Percentiles rank a stretch among this genome's conserved stretches.
These are phyloP conservation scores for Luscinia luscinia DNA, from an alignment of 2,797 vertebrate species.

Conservation along the genomic window DNA sequence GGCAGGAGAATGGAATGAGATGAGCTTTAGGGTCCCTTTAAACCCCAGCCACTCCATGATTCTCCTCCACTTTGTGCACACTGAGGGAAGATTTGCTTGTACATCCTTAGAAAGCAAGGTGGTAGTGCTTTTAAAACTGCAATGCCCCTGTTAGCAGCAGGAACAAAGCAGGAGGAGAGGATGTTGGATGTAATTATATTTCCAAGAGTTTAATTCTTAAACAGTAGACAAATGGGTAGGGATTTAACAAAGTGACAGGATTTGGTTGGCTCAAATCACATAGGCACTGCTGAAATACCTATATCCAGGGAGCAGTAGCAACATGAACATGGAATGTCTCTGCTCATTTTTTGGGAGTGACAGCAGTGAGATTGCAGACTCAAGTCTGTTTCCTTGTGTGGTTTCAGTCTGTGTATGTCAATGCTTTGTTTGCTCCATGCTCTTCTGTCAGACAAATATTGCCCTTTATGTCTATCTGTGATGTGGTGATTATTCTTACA, in stretches of 20 bases:
- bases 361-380: not conserved
- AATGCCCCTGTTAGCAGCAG: fast-evolving
- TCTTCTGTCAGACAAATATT: too few relatives aligned
- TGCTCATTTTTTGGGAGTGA: not conserved
- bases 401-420: too few relatives aligned
- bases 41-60: not conserved
- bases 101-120: fast-evolving
- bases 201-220: not conserved
- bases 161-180: not conserved
- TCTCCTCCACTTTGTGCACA: fast-evolving
- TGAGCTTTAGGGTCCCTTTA: not conserved
- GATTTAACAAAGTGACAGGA: not conserved
- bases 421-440: fast-evolving
- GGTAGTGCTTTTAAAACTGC: not conserved
- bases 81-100: not conserved
- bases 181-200: not conserved
- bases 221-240: not conserved
- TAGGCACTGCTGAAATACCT: not conserved
- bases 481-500: not conserved
- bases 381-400: not conserved
- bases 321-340: not conserved
- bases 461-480: not conserved
- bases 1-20: not conserved
- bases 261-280: not conserved
- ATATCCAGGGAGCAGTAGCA: not conserved